phyloP scores from a whole-genome alignment of 1,140 invertebrate species.

The Lepidurus packardi region DNA sequence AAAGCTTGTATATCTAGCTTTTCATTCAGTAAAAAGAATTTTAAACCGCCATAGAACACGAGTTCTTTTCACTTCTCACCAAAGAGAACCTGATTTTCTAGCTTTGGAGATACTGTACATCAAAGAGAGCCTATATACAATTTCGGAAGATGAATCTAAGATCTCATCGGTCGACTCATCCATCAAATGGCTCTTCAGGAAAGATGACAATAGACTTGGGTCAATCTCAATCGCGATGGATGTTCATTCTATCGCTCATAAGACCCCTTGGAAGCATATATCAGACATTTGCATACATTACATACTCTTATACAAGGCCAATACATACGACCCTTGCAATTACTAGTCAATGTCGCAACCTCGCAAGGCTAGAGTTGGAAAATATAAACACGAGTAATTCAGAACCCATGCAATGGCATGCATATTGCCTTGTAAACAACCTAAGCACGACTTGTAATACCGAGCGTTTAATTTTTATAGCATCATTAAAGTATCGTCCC shows the following conservation, averaged over 20 bases:
- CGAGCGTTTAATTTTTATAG: background rate
- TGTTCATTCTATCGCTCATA: slow-evolving; percentile 5
- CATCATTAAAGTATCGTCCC: background rate
- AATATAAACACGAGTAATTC: background rate
- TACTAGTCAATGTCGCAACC: background rate
- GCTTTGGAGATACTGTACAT: too few relatives aligned
- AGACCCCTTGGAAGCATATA: background rate
- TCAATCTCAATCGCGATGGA: background rate
- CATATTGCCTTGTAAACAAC: background rate
- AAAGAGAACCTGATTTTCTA: too few relatives aligned
- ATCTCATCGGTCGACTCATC: background rate
- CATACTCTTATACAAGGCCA: slow-evolving; percentile 1
- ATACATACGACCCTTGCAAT: background rate
- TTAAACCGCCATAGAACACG: too few relatives aligned
- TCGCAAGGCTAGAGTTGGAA: background rate
- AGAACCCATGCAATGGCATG: background rate
- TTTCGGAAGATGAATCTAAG: background rate
- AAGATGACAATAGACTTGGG: slow-evolving; percentile 12
- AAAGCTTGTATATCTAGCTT: too few relatives aligned
- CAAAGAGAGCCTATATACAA: background rate
- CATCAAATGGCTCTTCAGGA: background rate
- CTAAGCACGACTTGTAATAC: background rate
- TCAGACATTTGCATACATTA: background rate
- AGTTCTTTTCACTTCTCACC: too few relatives aligned
- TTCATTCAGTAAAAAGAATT: too few relatives aligned